A percentile compares a stretch with the other conserved stretches of the same genome.
Evolutionary conservation across 1,140 invertebrate genomes (phyloP).

Genomic region (Drosophila kurseongensis): DNA sequence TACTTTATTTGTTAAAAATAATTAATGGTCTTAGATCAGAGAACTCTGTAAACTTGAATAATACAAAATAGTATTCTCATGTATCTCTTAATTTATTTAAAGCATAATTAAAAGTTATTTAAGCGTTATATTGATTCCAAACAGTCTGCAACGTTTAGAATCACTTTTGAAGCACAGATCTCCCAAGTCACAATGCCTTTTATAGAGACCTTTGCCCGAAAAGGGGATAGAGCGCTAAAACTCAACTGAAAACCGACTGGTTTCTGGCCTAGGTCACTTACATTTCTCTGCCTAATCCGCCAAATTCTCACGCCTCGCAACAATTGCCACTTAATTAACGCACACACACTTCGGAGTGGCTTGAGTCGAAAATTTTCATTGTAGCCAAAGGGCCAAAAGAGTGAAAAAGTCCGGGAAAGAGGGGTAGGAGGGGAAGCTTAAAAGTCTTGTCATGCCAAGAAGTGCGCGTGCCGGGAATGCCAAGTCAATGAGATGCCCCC

Average conservation of each 20-base stretch:
- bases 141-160: not conserved
- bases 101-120: not conserved
- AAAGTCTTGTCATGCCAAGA: slow-evolving; percentile 81
- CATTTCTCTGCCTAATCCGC: slow-evolving; percentile 69
- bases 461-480: slow-evolving; percentile 75
- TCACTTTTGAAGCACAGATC: not conserved
- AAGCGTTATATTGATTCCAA: not conserved
- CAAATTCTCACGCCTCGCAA: slow-evolving; percentile 77
- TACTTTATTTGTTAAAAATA: too few relatives aligned
- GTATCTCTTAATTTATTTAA: too few relatives aligned
- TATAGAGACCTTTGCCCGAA: not conserved
- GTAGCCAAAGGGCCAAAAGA: slow-evolving; percentile 26
- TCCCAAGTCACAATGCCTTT: not conserved
- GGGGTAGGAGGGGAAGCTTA: slow-evolving; percentile 7
- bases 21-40: too few relatives aligned
- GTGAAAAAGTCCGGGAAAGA: not conserved
- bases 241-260: not conserved
- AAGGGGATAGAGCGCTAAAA: not conserved
- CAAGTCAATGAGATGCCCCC: slow-evolving; percentile 63
- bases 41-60: too few relatives aligned
- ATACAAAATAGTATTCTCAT: too few relatives aligned
- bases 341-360: slow-evolving; percentile 26
- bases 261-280: slow-evolving; percentile 11
- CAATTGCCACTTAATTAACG: slow-evolving; percentile 82
- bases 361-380: slow-evolving; percentile 74